phyloP scores from a whole-genome alignment of 2,797 vertebrate species.

The Avahi laniger region DNA sequence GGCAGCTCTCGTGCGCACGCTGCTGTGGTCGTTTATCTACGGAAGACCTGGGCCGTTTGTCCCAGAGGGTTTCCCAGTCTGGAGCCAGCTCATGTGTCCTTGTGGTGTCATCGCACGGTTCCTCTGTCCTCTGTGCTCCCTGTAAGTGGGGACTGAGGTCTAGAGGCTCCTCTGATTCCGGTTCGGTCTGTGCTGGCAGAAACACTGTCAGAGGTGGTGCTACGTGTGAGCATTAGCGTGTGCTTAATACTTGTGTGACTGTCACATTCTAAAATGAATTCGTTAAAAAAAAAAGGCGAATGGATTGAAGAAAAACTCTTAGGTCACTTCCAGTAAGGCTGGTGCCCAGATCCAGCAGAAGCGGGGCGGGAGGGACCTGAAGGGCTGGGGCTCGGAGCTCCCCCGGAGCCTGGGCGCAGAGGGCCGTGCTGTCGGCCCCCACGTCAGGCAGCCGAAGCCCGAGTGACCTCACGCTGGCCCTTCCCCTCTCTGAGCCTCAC shows the following conservation, averaged over 20 bases:
- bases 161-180: not conserved
- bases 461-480: not conserved
- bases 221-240: not conserved
- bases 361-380: fast-evolving
- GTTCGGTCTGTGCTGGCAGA: not conserved
- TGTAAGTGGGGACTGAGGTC: not conserved
- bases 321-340: not conserved
- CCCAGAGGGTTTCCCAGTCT: not conserved
- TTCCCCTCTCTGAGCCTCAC: not conserved
- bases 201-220: not conserved
- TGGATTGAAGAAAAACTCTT: not conserved
- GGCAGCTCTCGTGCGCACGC: fast-evolving
- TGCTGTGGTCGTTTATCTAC: fast-evolving
- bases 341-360: not conserved
- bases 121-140: not conserved
- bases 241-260: not conserved
- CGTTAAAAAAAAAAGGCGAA: not conserved
- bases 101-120: not conserved
- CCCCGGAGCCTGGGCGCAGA: no score
- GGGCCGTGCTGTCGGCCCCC: no score
- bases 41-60: not conserved
- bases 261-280: not conserved
- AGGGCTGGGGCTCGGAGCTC: fast-evolving
- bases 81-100: not conserved
- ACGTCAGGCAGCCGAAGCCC: no score